Percentiles rank a stretch among this genome's conserved stretches.
Evolutionary conservation across 2,113 vertebrate genomes (phyloP).

Genomic region (Peucedramus taeniatus): DNA sequence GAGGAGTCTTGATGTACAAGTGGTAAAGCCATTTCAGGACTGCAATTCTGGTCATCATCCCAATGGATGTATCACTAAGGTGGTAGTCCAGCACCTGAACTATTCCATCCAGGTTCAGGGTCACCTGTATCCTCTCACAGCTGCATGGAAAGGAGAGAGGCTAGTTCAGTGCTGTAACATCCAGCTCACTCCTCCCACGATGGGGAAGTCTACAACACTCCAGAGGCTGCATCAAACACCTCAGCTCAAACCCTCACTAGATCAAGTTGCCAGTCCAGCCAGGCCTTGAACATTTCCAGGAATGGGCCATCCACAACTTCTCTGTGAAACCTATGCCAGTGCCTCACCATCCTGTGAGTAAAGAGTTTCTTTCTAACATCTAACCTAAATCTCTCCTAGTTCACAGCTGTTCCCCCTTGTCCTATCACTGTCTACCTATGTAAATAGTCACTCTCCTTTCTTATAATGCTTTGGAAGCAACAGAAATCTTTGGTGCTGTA

Average conservation of each 20-base stretch:
- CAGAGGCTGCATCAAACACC: neutral
- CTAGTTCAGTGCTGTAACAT: neutral
- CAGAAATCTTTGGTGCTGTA: neutral
- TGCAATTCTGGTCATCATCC: slow-evolving; percentile 98
- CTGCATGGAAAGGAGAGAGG: slow-evolving; percentile 31
- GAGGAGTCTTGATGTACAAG: slow-evolving; percentile 96
- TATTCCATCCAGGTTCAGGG: slow-evolving; percentile 91
- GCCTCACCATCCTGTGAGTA: neutral
- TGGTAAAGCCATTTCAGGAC: slow-evolving; percentile 98
- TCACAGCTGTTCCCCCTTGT: neutral
- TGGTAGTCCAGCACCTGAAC: slow-evolving; percentile 93
- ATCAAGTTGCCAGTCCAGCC: neutral
- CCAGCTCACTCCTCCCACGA: neutral
- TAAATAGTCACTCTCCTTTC: neutral
- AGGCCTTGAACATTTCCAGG: neutral
- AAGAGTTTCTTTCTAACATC: neutral
- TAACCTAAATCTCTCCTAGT: neutral
- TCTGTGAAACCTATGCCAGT: neutral
- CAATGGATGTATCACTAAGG: slow-evolving; percentile 86
- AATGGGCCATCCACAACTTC: neutral
- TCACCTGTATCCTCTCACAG: slow-evolving; percentile 78
- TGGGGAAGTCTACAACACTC: neutral
- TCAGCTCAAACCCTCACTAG: neutral
- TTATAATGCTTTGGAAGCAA: neutral
- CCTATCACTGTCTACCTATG: neutral